Base-by-base conservation (phyloP, 2,888 invertebrate species). In the Plebejus argus region DNA sequence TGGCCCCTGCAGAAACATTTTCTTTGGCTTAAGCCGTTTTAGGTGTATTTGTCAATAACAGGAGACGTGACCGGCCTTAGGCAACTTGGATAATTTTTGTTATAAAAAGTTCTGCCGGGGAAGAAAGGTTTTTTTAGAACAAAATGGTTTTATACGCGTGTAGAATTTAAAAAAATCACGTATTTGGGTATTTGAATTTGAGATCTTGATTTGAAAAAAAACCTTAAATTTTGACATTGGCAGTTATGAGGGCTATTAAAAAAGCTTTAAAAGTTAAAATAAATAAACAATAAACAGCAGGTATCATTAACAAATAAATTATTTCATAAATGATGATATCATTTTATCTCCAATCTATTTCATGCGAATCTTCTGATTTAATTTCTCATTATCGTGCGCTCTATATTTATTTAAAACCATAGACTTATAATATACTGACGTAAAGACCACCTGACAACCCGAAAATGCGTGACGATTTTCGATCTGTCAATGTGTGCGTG, bases 31-130 rank as follows among this genome's bases (percentile, higher is more conserved):
- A 23, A 72, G 72, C 39, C 45, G 74, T 49, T 53, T 66, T 74
- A 49, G 74, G 28, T 49, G 74, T 45, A 74, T 49, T 74, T 49
- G 49, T 28, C 74, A 74, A 74, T 74, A 53, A 49, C 74, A 23
- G 5, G 49, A 23, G 23, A 74, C 74, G 74, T 74, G 74, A 74
- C 74, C 74, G 53, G 74, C 49, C 74, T 20, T 53, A 74, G 49
- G 74, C 74, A 74, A 28, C 53, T 53, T 15, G 49, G 53, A 74
- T 74, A 53, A 53, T 72, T 28, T 28, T 53, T 71, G 71, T 71
- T 39, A 39, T 71, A 49, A 74, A 49, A 74, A 53, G 28, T 49
- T 49, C 74, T 74, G 7, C 45, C 49, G 28, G 53, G 23, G 10
- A 61, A 23, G 61, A 23, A 20, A 20, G n/a, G 20, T 8, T 61